Conservation (phyloP, 2,113 vertebrate genomes). For the Nyctibius bracteatus region DNA sequence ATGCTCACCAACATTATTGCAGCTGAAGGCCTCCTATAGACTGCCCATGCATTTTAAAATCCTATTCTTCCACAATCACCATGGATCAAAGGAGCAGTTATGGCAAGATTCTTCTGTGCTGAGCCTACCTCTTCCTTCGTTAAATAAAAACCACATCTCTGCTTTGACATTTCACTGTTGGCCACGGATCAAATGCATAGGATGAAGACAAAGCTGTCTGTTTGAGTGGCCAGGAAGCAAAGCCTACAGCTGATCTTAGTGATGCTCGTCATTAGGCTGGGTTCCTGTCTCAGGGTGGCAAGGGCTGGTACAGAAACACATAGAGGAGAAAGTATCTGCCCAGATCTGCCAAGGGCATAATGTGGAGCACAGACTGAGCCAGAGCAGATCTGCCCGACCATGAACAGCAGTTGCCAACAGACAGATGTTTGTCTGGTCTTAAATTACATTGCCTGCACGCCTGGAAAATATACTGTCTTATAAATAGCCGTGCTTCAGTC, state of each 20-base stretch:
- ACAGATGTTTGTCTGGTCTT: constrained; percentile 12
- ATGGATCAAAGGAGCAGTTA: not conserved
- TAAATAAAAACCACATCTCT: not conserved
- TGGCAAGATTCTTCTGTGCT: not conserved
- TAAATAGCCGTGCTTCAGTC: not conserved
- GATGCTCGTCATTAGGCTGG: not conserved
- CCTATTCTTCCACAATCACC: not conserved
- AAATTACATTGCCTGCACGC: not conserved
- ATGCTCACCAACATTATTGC: not conserved
- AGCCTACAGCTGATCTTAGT: not conserved
- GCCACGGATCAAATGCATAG: not conserved
- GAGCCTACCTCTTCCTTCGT: not conserved
- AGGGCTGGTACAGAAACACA: rapidly evolving
- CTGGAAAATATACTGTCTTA: not conserved
- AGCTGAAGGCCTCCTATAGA: not conserved
- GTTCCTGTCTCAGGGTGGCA: not conserved
- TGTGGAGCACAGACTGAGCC: not conserved
- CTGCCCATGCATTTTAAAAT: not conserved
- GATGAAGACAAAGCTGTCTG: not conserved
- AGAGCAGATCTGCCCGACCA: not conserved
- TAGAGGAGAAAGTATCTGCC: not conserved
- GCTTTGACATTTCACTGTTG: not conserved
- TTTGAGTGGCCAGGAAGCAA: not conserved
- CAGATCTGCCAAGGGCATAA: not conserved
- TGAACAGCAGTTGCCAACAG: not conserved